These are phyloP conservation scores for Coranthus polyacanthus DNA, from an alignment of 2,797 vertebrate genomes.

Conservation along the genomic window DNA sequence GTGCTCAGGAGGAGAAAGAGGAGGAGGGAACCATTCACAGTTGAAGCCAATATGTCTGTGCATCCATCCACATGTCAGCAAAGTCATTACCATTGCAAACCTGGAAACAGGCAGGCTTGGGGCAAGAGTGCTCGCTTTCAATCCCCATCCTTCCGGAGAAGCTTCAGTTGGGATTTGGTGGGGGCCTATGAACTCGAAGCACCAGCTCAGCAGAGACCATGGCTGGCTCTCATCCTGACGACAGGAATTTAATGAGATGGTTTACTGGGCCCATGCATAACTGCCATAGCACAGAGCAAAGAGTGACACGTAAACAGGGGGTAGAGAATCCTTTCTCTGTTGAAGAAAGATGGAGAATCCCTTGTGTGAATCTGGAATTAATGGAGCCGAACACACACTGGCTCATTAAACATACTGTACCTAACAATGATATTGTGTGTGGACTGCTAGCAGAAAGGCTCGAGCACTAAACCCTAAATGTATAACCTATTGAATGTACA, in stretches of 20 bases:
- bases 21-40: slow-evolving; percentile 28
- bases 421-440: background rate
- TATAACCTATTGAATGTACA: slow-evolving; percentile 8
- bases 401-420: slow-evolving; percentile 24
- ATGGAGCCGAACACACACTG: slow-evolving; percentile 38
- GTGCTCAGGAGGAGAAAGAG: slow-evolving; percentile 29
- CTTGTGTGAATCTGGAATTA: slow-evolving; percentile 40
- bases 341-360: slow-evolving; percentile 23
- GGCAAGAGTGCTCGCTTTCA: slow-evolving; percentile 8
- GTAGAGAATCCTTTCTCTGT: slow-evolving; percentile 39
- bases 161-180: slow-evolving; percentile 31
- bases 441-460: background rate
- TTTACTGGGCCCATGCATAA: slow-evolving; percentile 39
- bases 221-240: slow-evolving; percentile 39
- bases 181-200: slow-evolving; percentile 41
- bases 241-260: slow-evolving; percentile 60
- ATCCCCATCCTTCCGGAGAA: slow-evolving; percentile 6
- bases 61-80: slow-evolving; percentile 45
- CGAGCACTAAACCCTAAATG: slow-evolving; percentile 19
- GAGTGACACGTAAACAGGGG: slow-evolving; percentile 38
- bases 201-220: slow-evolving; percentile 37
- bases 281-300: slow-evolving; percentile 38
- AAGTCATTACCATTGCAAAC: slow-evolving; percentile 53
- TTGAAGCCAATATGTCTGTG: slow-evolving; percentile 30
- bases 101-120: slow-evolving; percentile 23